Evolutionary conservation across 92 coral and sea anemone genomes (phyloP).

Genomic region (Umimayanthus kanabou): DNA sequence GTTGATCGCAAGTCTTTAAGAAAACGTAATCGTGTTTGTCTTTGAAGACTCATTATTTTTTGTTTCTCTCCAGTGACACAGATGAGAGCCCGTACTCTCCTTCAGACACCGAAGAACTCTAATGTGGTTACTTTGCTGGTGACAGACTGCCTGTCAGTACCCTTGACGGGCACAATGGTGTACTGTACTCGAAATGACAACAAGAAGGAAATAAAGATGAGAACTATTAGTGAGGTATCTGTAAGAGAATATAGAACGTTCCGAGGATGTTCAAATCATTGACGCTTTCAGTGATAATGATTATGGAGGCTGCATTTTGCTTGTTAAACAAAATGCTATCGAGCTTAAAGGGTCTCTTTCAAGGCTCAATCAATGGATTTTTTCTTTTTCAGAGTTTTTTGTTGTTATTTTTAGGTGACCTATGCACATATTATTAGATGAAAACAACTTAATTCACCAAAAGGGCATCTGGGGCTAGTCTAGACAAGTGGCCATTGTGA

Average conservation of each 20-base stretch:
- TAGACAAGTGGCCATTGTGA: no score
- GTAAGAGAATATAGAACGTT: no score
- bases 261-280: background rate
- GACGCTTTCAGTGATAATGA: background rate
- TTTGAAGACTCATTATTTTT: background rate
- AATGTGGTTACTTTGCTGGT: slow-evolving; percentile 61
- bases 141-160: slow-evolving; percentile 75
- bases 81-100: slow-evolving; percentile 65
- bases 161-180: slow-evolving; percentile 70
- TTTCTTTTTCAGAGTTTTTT: no score
- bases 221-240: slow-evolving; percentile 74
- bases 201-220: slow-evolving; percentile 76
- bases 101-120: slow-evolving; percentile 70
- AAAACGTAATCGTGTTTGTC: background rate
- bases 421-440: no score
- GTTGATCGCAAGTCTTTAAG: no score
- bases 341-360: no score
- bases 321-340: no score
- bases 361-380: no score
- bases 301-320: background rate
- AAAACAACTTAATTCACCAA: no score
- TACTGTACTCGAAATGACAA: slow-evolving; percentile 73
- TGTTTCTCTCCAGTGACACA: slow-evolving; percentile 40
- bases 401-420: no score
- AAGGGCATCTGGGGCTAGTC: no score